Conservation (phyloP, 1,140 invertebrate species). For the Oncopeltus fasciatus region DNA sequence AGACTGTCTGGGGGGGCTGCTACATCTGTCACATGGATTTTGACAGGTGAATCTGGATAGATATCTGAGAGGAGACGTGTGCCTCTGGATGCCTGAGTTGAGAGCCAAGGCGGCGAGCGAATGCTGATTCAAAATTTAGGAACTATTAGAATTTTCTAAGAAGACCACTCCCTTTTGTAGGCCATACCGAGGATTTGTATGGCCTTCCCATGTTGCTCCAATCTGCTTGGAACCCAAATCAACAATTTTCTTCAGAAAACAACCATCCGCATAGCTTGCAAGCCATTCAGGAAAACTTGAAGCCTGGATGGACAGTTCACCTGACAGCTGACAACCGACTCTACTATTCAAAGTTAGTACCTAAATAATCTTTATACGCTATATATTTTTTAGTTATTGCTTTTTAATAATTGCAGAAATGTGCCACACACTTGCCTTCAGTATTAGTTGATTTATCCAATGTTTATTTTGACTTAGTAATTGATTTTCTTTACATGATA, state of each 20-base stretch:
- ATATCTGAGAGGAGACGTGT: neutral
- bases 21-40: neutral
- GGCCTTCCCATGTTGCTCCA: conserved; percentile 23
- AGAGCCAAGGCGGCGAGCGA: neutral
- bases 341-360: conserved; percentile 67
- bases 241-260: conserved; percentile 18
- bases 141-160: neutral
- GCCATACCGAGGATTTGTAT: conserved; percentile 10
- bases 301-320: conserved; percentile 52
- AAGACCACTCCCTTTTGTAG: conserved; percentile 4
- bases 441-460: neutral
- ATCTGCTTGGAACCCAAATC: conserved; percentile 20
- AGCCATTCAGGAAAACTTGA: conserved; percentile 24
- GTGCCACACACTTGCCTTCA: neutral
- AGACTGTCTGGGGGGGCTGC: neutral
- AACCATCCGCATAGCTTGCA: conserved; percentile 15
- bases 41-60: neutral
- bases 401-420: neutral
- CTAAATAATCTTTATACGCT: neutral
- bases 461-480: neutral
- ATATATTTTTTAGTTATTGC: neutral
- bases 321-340: conserved; percentile 53
- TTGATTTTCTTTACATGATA: neutral
- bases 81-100: neutral
- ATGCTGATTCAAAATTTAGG: neutral